Evolutionary conservation across 30 jellyfish, hydroid and myxozoan species (phyloP).

Genomic region (Hydra vulgaris): DNA sequence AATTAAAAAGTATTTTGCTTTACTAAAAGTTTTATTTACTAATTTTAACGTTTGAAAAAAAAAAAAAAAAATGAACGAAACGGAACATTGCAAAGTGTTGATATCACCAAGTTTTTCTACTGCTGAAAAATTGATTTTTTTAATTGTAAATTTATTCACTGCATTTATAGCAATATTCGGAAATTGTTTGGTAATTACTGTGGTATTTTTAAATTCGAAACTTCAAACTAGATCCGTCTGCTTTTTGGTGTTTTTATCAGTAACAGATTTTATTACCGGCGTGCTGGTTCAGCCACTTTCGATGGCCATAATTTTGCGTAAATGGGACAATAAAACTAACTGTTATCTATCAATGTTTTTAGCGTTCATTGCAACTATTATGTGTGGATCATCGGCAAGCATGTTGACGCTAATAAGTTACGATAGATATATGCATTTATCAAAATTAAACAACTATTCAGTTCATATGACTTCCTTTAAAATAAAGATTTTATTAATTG

Average conservation of each 20-base stretch:
- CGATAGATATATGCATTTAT: conserved; percentile 49
- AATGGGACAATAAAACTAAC: conserved; percentile 4
- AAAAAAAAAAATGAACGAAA: not conserved
- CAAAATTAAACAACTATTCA: conserved; percentile 37
- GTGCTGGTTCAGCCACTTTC: conserved; percentile 32
- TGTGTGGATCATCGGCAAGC: conserved; percentile 54
- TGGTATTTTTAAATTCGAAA: conserved; percentile 3
- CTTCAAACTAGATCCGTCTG: conserved; percentile 31
- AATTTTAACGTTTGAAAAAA: not conserved
- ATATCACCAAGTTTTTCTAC: conserved; percentile 6
- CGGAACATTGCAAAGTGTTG: not conserved
- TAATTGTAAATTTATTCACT: not conserved
- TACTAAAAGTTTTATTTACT: not conserved
- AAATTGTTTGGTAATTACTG: not conserved
- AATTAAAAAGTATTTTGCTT: not conserved
- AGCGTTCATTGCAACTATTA: conserved; percentile 24
- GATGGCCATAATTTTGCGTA: not conserved
- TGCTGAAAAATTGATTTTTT: not conserved
- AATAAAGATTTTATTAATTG: conserved; percentile 6
- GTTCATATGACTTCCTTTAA: conserved; percentile 38
- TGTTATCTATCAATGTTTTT: conserved; percentile 32
- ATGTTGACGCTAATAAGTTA: conserved; percentile 54
- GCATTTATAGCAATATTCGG: not conserved
- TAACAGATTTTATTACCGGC: conserved; percentile 45
- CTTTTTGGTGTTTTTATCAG: conserved; percentile 38